phyloP scores from a whole-genome alignment of 2,797 vertebrate genomes.

The Sebastes hubbsi region DNA sequence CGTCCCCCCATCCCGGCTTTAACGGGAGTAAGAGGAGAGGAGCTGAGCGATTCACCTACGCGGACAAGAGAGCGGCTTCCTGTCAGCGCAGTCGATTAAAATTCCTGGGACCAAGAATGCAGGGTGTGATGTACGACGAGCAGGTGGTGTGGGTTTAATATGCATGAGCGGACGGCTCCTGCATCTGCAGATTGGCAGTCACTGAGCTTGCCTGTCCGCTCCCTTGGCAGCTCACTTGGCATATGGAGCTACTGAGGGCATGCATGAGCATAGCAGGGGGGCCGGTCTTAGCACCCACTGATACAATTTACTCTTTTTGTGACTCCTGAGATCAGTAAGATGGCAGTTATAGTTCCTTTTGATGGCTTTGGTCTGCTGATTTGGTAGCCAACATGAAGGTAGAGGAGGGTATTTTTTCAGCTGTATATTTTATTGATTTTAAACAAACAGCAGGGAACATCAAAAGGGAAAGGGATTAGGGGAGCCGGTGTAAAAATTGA shows the following conservation, averaged over 20 bases:
- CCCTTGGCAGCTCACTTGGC: constrained; percentile 72
- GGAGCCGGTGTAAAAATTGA: constrained; percentile 54
- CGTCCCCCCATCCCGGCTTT: constrained; percentile 18
- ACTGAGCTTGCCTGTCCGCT: constrained; percentile 71
- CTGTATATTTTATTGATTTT: constrained; percentile 69
- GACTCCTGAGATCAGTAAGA: constrained; percentile 33
- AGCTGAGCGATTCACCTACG: constrained; percentile 63
- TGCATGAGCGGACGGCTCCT: constrained; percentile 77
- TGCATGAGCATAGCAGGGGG: constrained; percentile 60
- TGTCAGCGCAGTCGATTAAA: constrained; percentile 76
- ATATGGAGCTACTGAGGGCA: constrained; percentile 70
- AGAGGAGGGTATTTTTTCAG: constrained; percentile 13
- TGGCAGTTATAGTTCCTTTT: constrained; percentile 9
- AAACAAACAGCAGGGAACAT: constrained; percentile 63
- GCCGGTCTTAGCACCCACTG: constrained; percentile 36
- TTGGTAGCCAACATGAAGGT: constrained; percentile 36
- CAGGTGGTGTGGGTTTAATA: constrained; percentile 81
- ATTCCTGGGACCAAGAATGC: constrained; percentile 73
- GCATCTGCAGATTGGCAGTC: constrained; percentile 81
- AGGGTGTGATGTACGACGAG: constrained; percentile 79
- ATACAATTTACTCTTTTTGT: constrained; percentile 51
- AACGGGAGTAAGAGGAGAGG: constrained; percentile 21
- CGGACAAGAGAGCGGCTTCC: constrained; percentile 65
- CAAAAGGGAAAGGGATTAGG: constrained; percentile 57
- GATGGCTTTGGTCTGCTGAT: constrained; percentile 40